Percentiles rank a stretch among this genome's conserved stretches.
Evolutionary conservation across 2,888 invertebrate genomes (phyloP).

Genomic region (Alentia gelatinosa): DNA sequence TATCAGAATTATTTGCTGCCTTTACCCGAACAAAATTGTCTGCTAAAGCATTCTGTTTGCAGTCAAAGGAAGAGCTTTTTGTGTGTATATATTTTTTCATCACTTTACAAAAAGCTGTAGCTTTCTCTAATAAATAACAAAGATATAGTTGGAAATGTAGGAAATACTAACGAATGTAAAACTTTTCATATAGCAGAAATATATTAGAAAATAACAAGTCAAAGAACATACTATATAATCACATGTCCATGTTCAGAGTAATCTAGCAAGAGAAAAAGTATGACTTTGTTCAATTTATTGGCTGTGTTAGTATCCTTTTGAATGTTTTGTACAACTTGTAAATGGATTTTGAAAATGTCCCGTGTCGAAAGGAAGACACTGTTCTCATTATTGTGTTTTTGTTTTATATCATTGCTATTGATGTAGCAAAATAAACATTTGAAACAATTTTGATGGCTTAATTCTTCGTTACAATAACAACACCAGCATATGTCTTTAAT

Average conservation of each 20-base stretch:
- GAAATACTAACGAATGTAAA: background rate
- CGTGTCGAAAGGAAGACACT: background rate
- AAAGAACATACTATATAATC: background rate
- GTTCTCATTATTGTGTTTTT: background rate
- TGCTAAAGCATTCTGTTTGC: background rate
- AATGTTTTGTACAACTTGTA: background rate
- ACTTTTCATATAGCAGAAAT: background rate
- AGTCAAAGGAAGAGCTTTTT: background rate
- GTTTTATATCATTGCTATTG: background rate
- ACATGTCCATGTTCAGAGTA: background rate
- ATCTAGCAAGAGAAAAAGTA: background rate
- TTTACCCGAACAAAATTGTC: background rate
- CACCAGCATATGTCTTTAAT: too few species aligned
- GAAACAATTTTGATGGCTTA: too few species aligned
- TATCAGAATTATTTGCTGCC: background rate
- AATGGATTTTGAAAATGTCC: background rate
- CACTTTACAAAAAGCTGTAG: background rate
- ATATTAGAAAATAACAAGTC: background rate
- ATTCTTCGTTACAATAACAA: too few species aligned
- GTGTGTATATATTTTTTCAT: constrained; percentile 10
- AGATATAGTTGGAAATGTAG: background rate
- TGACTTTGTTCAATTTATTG: background rate
- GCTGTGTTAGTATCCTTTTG: background rate
- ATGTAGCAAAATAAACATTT: background rate
- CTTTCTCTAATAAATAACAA: background rate